Percentiles rank a stretch among this genome's conserved stretches.
These are phyloP conservation scores for Lasiommata megera DNA, from an alignment of 2,888 invertebrate species.

Conservation along the genomic window DNA sequence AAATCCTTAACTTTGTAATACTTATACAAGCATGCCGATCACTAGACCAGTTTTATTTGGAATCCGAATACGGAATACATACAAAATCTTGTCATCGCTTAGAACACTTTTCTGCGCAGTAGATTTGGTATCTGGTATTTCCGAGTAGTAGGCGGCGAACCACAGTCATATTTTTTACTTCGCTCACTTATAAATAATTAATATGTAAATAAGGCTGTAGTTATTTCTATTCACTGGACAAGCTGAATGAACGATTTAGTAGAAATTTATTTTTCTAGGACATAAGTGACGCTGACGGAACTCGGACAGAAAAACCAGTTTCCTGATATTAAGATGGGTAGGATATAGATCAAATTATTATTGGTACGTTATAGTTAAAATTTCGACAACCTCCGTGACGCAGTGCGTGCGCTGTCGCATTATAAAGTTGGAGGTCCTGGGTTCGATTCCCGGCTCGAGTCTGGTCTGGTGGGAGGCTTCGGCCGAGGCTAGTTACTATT, in stretches of 20 bases:
- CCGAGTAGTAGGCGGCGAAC: not conserved
- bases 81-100: too few relatives aligned
- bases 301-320: not conserved
- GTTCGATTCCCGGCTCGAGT: too few relatives aligned
- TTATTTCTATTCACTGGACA: not conserved
- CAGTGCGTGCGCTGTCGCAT: too few relatives aligned
- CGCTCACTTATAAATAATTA: not conserved
- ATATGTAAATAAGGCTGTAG: not conserved
- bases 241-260: not conserved
- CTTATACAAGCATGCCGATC: too few relatives aligned
- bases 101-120: not conserved
- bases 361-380: too few relatives aligned
- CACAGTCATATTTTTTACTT: not conserved
- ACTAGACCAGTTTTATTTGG: too few relatives aligned
- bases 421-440: too few relatives aligned
- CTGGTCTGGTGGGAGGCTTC: too few relatives aligned
- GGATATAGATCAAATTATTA: not conserved
- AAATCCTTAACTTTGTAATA: too few relatives aligned
- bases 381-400: too few relatives aligned
- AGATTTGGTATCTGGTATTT: not conserved
- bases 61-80: too few relatives aligned
- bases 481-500: too few relatives aligned
- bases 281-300: slow-evolving; percentile 6
- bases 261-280: slow-evolving; percentile 10
- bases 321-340: not conserved